phyloP scores from a whole-genome alignment of 2,888 invertebrate genomes.

The Teleiodes luculella region DNA sequence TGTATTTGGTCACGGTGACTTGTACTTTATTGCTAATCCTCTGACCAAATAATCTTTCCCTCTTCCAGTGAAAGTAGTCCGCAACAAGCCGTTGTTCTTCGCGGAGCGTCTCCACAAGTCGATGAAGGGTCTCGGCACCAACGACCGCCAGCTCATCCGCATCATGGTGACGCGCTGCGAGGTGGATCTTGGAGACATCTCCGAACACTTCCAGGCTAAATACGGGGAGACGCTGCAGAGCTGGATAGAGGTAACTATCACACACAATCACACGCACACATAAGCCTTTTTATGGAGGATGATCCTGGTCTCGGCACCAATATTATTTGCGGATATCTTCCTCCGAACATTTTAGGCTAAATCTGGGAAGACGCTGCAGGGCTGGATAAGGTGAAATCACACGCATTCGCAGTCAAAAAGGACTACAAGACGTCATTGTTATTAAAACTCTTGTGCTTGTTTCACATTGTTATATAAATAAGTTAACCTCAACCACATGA shows the following conservation, averaged over 20 bases:
- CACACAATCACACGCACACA: background rate
- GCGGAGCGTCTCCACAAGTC: slow-evolving; percentile 91
- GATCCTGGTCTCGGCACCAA: too few relatives aligned
- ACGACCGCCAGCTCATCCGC: slow-evolving; percentile 91
- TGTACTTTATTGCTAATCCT: background rate
- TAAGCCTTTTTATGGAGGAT: too few relatives aligned
- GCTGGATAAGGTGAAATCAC: slow-evolving; percentile 4
- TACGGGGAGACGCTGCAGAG: slow-evolving; percentile 88
- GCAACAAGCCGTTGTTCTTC: slow-evolving; percentile 89
- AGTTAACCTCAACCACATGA: too few relatives aligned
- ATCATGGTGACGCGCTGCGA: slow-evolving; percentile 90
- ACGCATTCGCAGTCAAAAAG: too few relatives aligned
- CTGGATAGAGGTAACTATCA: slow-evolving; percentile 84
- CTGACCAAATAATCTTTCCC: background rate
- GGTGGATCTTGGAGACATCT: slow-evolving; percentile 91
- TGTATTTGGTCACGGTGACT: too few relatives aligned
- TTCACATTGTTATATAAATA: too few relatives aligned
- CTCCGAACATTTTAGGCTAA: too few relatives aligned
- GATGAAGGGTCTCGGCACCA: slow-evolving; percentile 94
- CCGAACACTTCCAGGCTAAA: slow-evolving; percentile 84
- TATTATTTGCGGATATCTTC: too few relatives aligned
- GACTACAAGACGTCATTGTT: too few relatives aligned
- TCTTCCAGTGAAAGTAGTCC: slow-evolving; percentile 84
- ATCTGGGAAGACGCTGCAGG: background rate
- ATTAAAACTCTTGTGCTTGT: too few relatives aligned